Percentiles rank a stretch among this genome's conserved stretches.
Conservation (phyloP, 2,797 vertebrate genomes). For the Coendou prehensilis region DNA sequence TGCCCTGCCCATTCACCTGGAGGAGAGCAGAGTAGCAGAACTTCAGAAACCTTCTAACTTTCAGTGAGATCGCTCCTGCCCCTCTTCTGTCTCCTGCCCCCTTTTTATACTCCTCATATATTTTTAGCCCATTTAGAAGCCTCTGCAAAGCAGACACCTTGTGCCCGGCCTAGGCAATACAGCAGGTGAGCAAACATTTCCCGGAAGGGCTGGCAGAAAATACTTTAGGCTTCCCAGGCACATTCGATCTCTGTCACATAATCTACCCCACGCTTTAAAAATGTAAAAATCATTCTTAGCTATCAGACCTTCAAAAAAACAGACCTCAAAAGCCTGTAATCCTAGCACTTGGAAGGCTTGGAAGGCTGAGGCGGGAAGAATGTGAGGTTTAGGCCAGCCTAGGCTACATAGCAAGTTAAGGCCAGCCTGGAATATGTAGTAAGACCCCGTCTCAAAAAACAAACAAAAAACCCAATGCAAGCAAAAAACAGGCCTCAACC, state of each 20-base stretch:
- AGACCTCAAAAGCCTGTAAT: not conserved
- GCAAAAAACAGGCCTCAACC: not conserved
- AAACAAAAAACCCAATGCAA: not conserved
- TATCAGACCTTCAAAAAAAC: not conserved
- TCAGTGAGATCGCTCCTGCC: not conserved
- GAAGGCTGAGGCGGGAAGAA: not conserved
- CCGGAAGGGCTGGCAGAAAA: not conserved
- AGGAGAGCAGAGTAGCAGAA: not conserved
- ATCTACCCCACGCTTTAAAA: not conserved
- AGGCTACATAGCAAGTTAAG: not conserved
- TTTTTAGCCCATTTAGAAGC: not conserved
- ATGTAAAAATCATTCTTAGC: not conserved
- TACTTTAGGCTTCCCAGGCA: not conserved
- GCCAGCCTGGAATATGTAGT: not conserved
- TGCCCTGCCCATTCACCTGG: not conserved
- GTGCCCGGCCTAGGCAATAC: fast-evolving
- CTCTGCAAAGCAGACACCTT: not conserved
- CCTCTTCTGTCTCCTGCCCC: too few relatives aligned
- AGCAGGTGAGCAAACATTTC: not conserved
- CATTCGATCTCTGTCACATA: too few relatives aligned
- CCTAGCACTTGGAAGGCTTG: not conserved
- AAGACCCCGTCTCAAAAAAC: not conserved
- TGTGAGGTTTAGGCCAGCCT: not conserved
- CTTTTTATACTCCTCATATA: not conserved
- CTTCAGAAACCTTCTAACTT: not conserved